These are phyloP conservation scores for Heterochromis multidens DNA, from an alignment of 2,113 vertebrate species.

Conservation along the genomic window DNA sequence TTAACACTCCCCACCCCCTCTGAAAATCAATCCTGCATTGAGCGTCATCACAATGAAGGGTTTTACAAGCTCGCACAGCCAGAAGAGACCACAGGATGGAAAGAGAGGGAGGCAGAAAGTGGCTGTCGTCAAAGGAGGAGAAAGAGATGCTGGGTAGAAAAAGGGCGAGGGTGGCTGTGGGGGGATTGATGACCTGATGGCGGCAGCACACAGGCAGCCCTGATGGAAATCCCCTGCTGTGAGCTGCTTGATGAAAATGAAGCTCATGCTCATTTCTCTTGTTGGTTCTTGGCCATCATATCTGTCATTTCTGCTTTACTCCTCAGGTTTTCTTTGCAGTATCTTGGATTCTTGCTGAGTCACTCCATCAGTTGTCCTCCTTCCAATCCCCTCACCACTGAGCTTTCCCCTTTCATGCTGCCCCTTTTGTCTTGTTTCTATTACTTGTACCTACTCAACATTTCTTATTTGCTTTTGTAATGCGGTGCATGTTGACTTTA, in stretches of 20 bases:
- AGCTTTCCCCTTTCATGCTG: not conserved
- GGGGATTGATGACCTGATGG: conserved; percentile 32
- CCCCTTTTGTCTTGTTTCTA: not conserved
- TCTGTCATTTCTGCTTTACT: not conserved
- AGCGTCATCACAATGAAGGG: conserved; percentile 11
- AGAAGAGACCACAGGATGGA: fast-evolving
- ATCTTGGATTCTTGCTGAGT: conserved; percentile 11
- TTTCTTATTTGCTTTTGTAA: not conserved
- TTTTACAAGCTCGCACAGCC: not conserved
- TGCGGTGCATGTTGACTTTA: not conserved
- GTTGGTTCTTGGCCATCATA: not conserved
- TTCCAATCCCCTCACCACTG: not conserved
- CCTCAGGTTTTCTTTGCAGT: not conserved
- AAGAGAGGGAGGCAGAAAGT: not conserved
- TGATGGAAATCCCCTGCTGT: conserved; percentile 19
- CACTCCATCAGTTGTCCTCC: not conserved
- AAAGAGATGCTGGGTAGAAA: not conserved
- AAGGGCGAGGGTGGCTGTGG: not conserved
- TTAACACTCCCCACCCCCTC: conserved; percentile 8
- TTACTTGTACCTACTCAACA: not conserved
- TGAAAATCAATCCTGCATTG: conserved; percentile 45
- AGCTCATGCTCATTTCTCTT: not conserved
- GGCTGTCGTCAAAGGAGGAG: not conserved
- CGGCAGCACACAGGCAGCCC: not conserved
- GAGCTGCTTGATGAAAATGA: not conserved